phyloP scores from a whole-genome alignment of 2,113 vertebrate species.

The Tor tambroides region DNA sequence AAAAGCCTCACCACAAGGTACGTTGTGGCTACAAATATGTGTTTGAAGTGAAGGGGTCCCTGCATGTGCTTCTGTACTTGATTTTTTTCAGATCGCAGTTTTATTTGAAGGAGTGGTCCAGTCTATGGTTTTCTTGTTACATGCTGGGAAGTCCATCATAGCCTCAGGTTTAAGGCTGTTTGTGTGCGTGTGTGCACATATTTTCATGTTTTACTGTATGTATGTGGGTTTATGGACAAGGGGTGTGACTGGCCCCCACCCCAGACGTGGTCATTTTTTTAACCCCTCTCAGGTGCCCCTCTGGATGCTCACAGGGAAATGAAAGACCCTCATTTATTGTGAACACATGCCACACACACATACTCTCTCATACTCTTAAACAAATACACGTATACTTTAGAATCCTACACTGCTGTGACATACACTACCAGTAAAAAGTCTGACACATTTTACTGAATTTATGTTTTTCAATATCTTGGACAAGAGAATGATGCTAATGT shows the following conservation, averaged over 20 bases:
- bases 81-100: conserved; percentile 17
- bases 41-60: not conserved
- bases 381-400: not conserved
- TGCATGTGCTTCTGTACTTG: not conserved
- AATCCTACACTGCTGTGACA: not conserved
- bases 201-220: conserved; percentile 22
- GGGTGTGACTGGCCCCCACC: conserved; percentile 15
- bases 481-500: too few species aligned
- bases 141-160: not conserved
- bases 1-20: conserved; percentile 53
- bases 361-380: not conserved
- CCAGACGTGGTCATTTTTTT: conserved; percentile 30
- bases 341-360: conserved; percentile 4
- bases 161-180: conserved; percentile 8
- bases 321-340: conserved; percentile 47
- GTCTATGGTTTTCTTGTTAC: conserved; percentile 31
- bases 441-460: not conserved
- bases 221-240: conserved; percentile 39
- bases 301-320: conserved; percentile 27
- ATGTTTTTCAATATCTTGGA: too few species aligned
- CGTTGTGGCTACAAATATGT: conserved; percentile 22
- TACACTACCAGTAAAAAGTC: not conserved
- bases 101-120: conserved; percentile 35
- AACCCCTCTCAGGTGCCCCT: conserved; percentile 31
- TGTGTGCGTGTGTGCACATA: conserved; percentile 13